These are phyloP conservation scores for Meteorus cinctellus DNA, from an alignment of 2,888 invertebrate species.

Conservation along the genomic window DNA sequence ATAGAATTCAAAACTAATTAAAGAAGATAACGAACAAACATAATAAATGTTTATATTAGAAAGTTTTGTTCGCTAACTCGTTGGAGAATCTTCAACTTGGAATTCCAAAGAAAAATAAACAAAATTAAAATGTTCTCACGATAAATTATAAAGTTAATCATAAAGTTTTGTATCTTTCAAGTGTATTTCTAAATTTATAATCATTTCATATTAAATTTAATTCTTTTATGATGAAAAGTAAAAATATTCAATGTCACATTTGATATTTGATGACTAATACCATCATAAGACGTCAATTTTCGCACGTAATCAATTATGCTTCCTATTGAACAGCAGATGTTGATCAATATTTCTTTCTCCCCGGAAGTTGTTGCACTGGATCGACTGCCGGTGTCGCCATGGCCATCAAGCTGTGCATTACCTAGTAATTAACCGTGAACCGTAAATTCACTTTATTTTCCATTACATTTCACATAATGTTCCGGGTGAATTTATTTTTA, in stretches of 20 bases:
- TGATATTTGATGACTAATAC: neutral
- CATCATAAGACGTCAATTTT: conserved; percentile 41
- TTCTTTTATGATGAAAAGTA: neutral
- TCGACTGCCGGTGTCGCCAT: neutral
- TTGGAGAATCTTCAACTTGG: no score
- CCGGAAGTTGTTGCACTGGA: conserved; percentile 19
- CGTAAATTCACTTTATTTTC: neutral
- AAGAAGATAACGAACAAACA: no score
- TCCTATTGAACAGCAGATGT: conserved; percentile 70
- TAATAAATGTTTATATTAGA: no score
- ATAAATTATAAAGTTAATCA: no score
- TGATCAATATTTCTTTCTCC: conserved; percentile 65
- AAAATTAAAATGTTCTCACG: no score
- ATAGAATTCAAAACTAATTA: no score
- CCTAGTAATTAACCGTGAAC: conserved; percentile 18
- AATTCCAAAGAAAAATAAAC: no score
- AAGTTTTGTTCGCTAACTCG: no score
- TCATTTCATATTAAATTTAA: no score
- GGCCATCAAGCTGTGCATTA: neutral
- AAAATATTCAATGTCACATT: neutral
- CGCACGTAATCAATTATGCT: conserved; percentile 70
- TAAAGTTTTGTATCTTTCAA: no score
- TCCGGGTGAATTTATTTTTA: neutral
- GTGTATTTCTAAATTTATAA: no score
- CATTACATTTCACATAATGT: conserved; percentile 2